Conservation (phyloP, 2,888 invertebrate species). For the Magallana nippona region DNA sequence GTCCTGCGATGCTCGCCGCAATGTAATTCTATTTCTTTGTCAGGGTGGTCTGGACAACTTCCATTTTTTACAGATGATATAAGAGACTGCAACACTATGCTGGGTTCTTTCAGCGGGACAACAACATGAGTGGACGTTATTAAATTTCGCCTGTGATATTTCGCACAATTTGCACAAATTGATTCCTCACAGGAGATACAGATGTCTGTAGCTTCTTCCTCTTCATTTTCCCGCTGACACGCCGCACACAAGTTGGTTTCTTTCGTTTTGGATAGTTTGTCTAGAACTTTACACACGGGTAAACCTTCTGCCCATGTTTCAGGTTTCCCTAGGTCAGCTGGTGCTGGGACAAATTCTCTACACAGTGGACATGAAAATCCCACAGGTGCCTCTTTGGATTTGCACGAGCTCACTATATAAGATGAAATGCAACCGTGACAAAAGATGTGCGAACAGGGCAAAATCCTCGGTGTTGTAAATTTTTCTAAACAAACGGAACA, state of each 20-base stretch:
- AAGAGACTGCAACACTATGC: background rate
- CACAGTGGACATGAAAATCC: background rate
- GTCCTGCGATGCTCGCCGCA: background rate
- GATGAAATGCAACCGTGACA: conserved; percentile 16
- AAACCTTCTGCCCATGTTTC: background rate
- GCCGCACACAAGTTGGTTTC: background rate
- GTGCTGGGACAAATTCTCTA: background rate
- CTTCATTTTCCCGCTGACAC: background rate
- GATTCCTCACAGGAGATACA: background rate
- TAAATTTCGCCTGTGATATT: background rate
- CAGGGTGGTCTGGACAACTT: background rate
- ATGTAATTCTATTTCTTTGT: background rate
- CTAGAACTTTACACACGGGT: background rate
- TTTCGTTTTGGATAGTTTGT: background rate
- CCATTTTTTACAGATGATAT: background rate
- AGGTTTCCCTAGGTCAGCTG: background rate
- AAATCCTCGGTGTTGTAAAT: background rate
- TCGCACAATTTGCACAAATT: background rate
- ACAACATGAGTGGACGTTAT: background rate
- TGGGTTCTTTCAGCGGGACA: background rate
- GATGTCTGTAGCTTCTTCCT: background rate
- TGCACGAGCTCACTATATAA: conserved; percentile 30
- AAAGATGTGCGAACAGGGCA: background rate
- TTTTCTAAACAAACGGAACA: too few relatives aligned
- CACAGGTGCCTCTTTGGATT: background rate